Evolutionary conservation across 2,797 vertebrate genomes (phyloP).

Genomic region (Florisuga fusca): DNA sequence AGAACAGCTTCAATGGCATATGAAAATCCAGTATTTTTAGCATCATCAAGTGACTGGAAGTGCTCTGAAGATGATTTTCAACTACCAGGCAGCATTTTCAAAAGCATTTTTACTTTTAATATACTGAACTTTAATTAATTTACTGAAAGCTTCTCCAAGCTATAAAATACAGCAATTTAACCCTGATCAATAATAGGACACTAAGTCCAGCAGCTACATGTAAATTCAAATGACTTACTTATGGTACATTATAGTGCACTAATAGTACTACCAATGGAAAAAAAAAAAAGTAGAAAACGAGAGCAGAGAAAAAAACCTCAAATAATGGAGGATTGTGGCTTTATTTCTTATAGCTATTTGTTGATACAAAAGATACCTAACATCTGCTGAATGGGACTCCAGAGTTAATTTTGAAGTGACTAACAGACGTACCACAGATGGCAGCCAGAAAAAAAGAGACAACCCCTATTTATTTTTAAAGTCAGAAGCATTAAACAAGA

Average conservation of each 20-base stretch:
- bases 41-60: background rate
- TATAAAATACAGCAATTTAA: background rate
- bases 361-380: background rate
- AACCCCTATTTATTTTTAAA: background rate
- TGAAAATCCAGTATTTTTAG: background rate
- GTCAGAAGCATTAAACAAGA: slow-evolving; percentile 5
- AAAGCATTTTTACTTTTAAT: background rate
- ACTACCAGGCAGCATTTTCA: background rate
- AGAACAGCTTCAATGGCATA: background rate
- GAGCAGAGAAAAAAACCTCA: background rate
- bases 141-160: background rate
- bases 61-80: background rate
- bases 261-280: background rate
- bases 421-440: background rate
- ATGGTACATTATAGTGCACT: background rate
- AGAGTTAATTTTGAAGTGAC: background rate
- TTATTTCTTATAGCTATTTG: background rate
- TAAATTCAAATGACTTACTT: background rate
- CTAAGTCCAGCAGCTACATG: background rate
- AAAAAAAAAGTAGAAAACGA: background rate
- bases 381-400: background rate
- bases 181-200: background rate
- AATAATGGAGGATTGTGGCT: background rate
- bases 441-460: background rate
- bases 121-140: too few species aligned